Evolutionary conservation across 2,888 invertebrate species (phyloP).

Genomic region (Xylophagus ater): DNA sequence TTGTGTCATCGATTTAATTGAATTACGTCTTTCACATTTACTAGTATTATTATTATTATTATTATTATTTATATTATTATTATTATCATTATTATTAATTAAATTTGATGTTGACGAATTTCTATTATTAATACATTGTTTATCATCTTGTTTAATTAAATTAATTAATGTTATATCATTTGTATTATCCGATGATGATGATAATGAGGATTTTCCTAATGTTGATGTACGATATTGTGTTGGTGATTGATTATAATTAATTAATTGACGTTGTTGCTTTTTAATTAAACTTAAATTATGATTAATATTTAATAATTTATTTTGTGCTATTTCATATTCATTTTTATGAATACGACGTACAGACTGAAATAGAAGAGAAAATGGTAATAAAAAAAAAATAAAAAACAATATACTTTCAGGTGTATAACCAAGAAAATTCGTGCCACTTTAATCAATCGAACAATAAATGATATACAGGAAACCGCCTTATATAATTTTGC

Average conservation of each 20-base stretch:
- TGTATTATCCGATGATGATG: constrained; percentile 1
- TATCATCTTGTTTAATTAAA: constrained; percentile 4
- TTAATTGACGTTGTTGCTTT: constrained; percentile 13
- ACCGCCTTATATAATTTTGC: too few species aligned
- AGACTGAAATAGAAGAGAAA: constrained; percentile 8
- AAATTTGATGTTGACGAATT: neutral
- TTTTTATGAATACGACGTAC: constrained; percentile 20
- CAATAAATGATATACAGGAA: too few species aligned
- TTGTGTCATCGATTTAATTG: constrained; percentile 10
- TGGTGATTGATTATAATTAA: constrained; percentile 7
- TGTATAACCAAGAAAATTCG: too few species aligned
- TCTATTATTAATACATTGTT: neutral
- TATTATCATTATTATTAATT: neutral
- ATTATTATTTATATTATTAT: neutral
- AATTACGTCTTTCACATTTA: constrained; percentile 12
- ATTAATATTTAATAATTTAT: constrained; percentile 23
- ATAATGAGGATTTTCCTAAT: constrained; percentile 5
- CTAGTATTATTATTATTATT: constrained; percentile 1
- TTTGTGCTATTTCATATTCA: constrained; percentile 22
- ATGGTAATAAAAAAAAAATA: constrained; percentile 3
- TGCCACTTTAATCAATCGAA: too few species aligned
- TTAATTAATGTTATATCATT: constrained; percentile 7
- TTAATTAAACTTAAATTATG: constrained; percentile 18
- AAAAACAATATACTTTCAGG: constrained; percentile 7
- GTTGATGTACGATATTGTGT: constrained; percentile 10